Evolutionary conservation across 2,888 invertebrate species (phyloP), one percentile per base, ranked within the genome.

Genomic region (Polydrusus cervinus): DNA sequence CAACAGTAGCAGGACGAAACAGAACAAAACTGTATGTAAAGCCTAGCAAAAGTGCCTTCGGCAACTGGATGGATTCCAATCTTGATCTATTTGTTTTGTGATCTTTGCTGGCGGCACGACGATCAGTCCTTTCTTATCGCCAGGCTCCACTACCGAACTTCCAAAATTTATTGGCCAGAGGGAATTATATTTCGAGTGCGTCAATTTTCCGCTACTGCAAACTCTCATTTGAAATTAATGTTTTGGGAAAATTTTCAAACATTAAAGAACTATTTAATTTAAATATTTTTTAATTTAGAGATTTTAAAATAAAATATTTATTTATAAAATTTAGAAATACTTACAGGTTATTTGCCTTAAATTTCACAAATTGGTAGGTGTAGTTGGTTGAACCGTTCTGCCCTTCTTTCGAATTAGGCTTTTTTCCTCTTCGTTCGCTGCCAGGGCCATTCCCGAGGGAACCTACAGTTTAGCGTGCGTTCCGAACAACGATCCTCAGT

Each of bases 21-120:
- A 81, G n/a, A n/a, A n/a, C n/a, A n/a, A n/a, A 79, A 81, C 80
- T 81, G 80, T 84, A 84, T 86, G 87, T 86, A 84, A 81, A 85
- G 84, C 81, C 85, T 80, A 86, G 86, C 86, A 86, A 82, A 83
- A 84, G 79, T 71, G 78, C 71, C 67, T 67, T 53, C 74, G 75
- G 74, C 72, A 78, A 81, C 82, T 82, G 83, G 84, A 81, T 82
- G 83, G 84, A 84, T 79, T 80, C 79, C 78, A 79, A 85, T 87
- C 87, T 87, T 86, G 86, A 87, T 87, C 86, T 86, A 86, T 87
- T 86, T 87, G 87, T 87, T 87, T 87, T 86, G 86, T 86, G 87
- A 86, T 86, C 86, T 84, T 84, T 83, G 85, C 85, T 83, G 83
- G 84, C 84, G 85, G 85, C 84, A 82, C 78, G 79, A 82, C 85